These are phyloP conservation scores for Daboia siamensis DNA, from an alignment of 2,113 vertebrate genomes.

Conservation along the genomic window DNA sequence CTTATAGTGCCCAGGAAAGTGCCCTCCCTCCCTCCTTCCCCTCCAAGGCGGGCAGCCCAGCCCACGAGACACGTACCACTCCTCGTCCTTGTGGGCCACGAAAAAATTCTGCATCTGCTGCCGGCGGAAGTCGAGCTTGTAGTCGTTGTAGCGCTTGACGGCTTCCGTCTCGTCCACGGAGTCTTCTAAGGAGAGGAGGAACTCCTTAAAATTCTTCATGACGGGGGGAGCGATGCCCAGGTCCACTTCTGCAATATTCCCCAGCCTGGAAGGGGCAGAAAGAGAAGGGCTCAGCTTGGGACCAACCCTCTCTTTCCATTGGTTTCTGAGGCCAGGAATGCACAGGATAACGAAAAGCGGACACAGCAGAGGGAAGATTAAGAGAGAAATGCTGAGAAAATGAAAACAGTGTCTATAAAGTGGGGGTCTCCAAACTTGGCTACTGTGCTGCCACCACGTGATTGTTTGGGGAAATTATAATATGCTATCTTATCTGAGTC, in stretches of 20 bases:
- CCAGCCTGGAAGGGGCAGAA: slow-evolving; percentile 68
- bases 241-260: slow-evolving; percentile 87
- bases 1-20: neutral
- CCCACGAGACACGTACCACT: slow-evolving; percentile 77
- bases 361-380: neutral
- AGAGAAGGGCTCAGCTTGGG: neutral
- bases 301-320: neutral
- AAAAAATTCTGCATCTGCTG: slow-evolving; percentile 97
- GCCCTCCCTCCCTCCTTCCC: neutral
- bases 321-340: neutral
- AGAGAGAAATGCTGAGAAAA: neutral
- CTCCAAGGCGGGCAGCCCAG: neutral
- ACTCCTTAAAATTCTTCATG: slow-evolving; percentile 93
- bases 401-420: neutral
- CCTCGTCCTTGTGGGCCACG: slow-evolving; percentile 91
- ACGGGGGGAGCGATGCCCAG: slow-evolving; percentile 81
- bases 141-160: slow-evolving; percentile 90
- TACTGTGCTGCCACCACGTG: too few relatives aligned
- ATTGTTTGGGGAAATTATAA: too few relatives aligned
- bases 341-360: neutral
- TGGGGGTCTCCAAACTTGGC: too few relatives aligned
- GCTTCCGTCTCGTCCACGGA: slow-evolving; percentile 91
- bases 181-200: slow-evolving; percentile 87
- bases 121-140: slow-evolving; percentile 88
- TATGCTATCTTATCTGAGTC: too few relatives aligned